Conservation (phyloP, 2,888 invertebrate species). For the Drosophila testacea region DNA sequence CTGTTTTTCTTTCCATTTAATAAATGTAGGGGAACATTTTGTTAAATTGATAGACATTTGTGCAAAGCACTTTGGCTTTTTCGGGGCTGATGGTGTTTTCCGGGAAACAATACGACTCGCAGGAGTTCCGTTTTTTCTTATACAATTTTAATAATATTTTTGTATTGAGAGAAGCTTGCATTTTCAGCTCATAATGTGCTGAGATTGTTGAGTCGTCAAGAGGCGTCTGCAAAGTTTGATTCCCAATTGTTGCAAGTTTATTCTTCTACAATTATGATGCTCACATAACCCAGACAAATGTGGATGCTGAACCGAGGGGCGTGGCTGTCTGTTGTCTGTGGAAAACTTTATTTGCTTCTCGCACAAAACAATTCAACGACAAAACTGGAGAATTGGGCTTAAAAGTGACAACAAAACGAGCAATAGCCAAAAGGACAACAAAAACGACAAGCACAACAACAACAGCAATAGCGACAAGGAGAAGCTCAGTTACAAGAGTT, state of each 20-base stretch:
- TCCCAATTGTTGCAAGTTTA: slow-evolving; percentile 66
- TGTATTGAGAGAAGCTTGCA: slow-evolving; percentile 1
- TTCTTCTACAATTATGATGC: slow-evolving; percentile 55
- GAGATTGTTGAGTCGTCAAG: slow-evolving; percentile 24
- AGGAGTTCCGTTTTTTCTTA: slow-evolving; percentile 21
- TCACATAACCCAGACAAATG: slow-evolving; percentile 16
- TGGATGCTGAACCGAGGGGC: slow-evolving; percentile 3
- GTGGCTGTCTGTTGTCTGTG: slow-evolving; percentile 30
- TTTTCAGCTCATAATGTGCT: neutral
- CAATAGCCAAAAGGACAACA: slow-evolving; percentile 25
- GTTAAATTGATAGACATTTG: slow-evolving; percentile 66
- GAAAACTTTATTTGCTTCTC: slow-evolving; percentile 56
- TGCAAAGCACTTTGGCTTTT: slow-evolving; percentile 22
- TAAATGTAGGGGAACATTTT: slow-evolving; percentile 66
- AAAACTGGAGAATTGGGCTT: slow-evolving; percentile 47
- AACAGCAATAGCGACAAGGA: slow-evolving; percentile 30
- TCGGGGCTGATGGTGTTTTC: slow-evolving; percentile 18
- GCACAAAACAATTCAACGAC: slow-evolving; percentile 54
- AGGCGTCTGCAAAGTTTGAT: slow-evolving; percentile 66
- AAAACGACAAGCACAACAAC: neutral
- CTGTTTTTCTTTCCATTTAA: slow-evolving; percentile 43
- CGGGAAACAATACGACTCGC: slow-evolving; percentile 6
- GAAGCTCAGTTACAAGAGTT: slow-evolving; percentile 38
- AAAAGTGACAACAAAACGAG: slow-evolving; percentile 57
- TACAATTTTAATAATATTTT: slow-evolving; percentile 54